These are phyloP conservation scores for Brachyopa scutellaris DNA, from an alignment of 2,888 invertebrate genomes.

Conservation along the genomic window DNA sequence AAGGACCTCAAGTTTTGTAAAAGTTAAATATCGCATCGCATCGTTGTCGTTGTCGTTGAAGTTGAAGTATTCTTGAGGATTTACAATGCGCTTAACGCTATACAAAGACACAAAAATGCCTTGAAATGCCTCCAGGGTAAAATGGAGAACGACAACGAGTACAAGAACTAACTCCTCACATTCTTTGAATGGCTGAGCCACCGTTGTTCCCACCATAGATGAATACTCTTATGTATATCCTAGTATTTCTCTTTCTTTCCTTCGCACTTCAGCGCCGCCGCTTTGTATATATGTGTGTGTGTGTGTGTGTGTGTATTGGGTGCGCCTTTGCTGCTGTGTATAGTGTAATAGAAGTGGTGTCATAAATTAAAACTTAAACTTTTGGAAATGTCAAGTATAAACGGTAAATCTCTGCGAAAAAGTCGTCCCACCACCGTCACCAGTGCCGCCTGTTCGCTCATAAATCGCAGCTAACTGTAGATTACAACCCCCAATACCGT, in stretches of 20 bases:
- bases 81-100: conserved; percentile 69
- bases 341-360: conserved; percentile 80
- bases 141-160: conserved; percentile 49
- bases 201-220: conserved; percentile 52
- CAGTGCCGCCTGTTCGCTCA: conserved; percentile 61
- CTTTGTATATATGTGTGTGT: background rate
- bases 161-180: conserved; percentile 50
- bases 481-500: conserved; percentile 73
- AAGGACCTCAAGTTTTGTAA: conserved; percentile 51
- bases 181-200: conserved; percentile 67
- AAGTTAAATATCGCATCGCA: conserved; percentile 66
- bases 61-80: conserved; percentile 73
- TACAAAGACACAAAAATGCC: conserved; percentile 62
- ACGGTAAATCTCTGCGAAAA: conserved; percentile 81
- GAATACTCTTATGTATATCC: conserved; percentile 39
- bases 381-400: conserved; percentile 82
- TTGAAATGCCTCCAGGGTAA: conserved; percentile 59
- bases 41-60: conserved; percentile 56
- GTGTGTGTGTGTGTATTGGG: conserved; percentile 35
- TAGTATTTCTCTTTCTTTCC: background rate
- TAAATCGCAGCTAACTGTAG: conserved; percentile 71
- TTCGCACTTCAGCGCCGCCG: background rate
- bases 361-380: conserved; percentile 82
- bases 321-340: conserved; percentile 62
- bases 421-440: conserved; percentile 57